Evolutionary conservation across 2,888 invertebrate species (phyloP), one percentile per base, ranked within the genome.

Genomic region (Pyrocoelia pectoralis): DNA sequence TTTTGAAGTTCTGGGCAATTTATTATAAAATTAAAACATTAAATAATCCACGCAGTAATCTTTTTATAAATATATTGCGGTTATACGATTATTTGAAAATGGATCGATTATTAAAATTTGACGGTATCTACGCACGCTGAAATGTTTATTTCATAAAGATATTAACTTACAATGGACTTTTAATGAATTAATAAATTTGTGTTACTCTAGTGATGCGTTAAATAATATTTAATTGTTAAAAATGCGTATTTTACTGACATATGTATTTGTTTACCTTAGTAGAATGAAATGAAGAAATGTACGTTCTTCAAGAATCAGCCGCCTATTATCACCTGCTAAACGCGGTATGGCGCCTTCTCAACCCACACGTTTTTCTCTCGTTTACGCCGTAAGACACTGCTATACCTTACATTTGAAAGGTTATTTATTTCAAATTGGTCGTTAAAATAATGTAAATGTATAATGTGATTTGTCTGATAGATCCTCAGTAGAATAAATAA

Each of bases 311-410:
- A 72, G 69, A 70, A 73, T 74, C 74, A 74, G 74, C 73, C 75
- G 73, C 74, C 74, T 76, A 77, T 77, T 77, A 78, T 78, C 78
- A 78, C 78, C 77, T 78, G 78, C 73, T 73, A 69, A 67, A 62
- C 73, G 63, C 74, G 66, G 74, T 73, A 70, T 76, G 78, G 78
- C 78, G 78, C 78, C 78, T 75, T 68, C 61, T 57, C 75, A 61
- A 66, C 78, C 78, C 77, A 78, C 78, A 71, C 77, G 70, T 50
- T 68, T 72, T 70, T 73, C 63, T 70, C 69, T 69, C 72, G 71
- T 68, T 70, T 67, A 65, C 68, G 65, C 67, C 64, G 63, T 61
- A 60, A 64, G 63, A 64, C 57, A 63, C 57, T 63, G 51, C 49
- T 63, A 63, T 53, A 59, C 55, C 59, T 58, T 64, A 55, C 56